Evolutionary conservation across 2,113 vertebrate genomes (phyloP).

Genomic region (Megaceryle maxima): DNA sequence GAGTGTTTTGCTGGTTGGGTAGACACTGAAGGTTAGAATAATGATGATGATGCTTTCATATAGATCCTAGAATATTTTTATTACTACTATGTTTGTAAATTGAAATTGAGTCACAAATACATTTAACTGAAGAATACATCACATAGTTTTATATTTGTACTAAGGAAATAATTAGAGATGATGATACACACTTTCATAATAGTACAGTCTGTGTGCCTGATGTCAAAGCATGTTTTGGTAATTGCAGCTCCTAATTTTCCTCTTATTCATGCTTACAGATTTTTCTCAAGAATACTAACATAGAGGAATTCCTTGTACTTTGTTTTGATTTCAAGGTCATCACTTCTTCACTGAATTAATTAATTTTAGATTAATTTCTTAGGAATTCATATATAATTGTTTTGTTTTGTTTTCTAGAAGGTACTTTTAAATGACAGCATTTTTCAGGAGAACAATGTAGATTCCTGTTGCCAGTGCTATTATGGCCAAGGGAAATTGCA

Average conservation of each 20-base stretch:
- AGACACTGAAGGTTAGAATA: neutral
- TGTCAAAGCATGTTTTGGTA: neutral
- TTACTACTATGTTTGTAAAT: neutral
- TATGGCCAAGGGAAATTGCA: neutral
- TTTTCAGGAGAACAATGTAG: neutral
- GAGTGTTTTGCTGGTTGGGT: neutral
- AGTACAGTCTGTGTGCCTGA: neutral
- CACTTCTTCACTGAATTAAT: neutral
- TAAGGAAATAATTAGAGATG: neutral
- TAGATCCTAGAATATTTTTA: neutral
- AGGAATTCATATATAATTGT: neutral
- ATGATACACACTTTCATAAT: neutral
- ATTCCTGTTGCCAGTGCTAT: neutral
- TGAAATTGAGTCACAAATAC: neutral
- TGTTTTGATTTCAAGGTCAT: neutral
- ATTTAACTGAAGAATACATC: neutral
- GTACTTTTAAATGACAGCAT: neutral
- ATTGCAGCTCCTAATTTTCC: neutral
- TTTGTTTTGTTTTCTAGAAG: neutral
- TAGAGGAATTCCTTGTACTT: neutral
- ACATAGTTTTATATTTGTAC: neutral
- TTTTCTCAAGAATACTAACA: neutral
- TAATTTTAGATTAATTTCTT: neutral
- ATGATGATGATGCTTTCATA: neutral
- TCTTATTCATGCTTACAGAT: neutral